Evolutionary conservation across 1,140 invertebrate genomes (phyloP).

Genomic region (Dreissena polymorpha): DNA sequence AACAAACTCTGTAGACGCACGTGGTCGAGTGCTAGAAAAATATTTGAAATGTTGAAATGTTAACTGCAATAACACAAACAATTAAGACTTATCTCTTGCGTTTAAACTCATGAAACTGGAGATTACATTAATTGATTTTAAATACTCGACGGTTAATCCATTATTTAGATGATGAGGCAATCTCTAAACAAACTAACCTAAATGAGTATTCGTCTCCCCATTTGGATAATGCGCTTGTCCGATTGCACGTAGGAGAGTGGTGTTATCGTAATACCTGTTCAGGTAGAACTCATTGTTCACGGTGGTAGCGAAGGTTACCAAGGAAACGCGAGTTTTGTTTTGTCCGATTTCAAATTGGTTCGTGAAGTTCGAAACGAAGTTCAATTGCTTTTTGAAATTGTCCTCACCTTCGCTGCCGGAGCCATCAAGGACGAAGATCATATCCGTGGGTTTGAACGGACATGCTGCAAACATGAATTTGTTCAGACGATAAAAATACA

Average conservation of each 20-base stretch:
- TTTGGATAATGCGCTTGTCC: slow-evolving; percentile 45
- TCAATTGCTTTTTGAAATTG: slow-evolving; percentile 62
- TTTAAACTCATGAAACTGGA: too few species aligned
- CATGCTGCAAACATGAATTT: slow-evolving; percentile 26
- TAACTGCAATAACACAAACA: too few species aligned
- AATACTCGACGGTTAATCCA: too few species aligned
- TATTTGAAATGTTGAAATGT: not conserved
- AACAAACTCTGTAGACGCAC: slow-evolving; percentile 30
- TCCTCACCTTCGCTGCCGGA: slow-evolving; percentile 58
- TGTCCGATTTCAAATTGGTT: slow-evolving; percentile 61
- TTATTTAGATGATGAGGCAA: too few species aligned
- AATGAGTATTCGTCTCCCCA: slow-evolving; percentile 56
- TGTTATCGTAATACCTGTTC: slow-evolving; percentile 51
- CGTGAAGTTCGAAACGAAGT: slow-evolving; percentile 62
- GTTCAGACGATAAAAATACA: too few species aligned
- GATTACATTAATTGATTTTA: too few species aligned
- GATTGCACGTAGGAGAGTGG: slow-evolving; percentile 42
- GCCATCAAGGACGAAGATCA: slow-evolving; percentile 67
- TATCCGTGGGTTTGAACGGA: slow-evolving; percentile 55
- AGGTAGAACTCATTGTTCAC: slow-evolving; percentile 54
- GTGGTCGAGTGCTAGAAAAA: slow-evolving; percentile 35
- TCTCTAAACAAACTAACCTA: slow-evolving; percentile 10
- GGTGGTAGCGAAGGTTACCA: slow-evolving; percentile 48
- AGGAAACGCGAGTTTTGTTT: slow-evolving; percentile 49
- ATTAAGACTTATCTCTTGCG: too few species aligned